Base-by-base conservation (phyloP, 2,888 invertebrate genomes). In the Pyrrhosoma nymphula region DNA sequence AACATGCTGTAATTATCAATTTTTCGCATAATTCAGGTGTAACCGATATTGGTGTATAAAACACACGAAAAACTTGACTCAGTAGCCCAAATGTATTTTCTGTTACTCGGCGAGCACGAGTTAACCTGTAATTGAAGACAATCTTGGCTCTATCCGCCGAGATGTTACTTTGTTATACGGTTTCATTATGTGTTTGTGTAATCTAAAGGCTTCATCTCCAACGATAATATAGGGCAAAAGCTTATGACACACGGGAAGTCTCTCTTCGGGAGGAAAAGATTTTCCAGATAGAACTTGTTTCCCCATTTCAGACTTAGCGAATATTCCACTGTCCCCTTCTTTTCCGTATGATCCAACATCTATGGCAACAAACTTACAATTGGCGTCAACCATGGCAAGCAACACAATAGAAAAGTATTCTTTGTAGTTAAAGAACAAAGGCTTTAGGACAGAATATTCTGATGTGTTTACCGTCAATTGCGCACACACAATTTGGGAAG, bases 251-350 rank as follows among this genome's bases (percentile, higher is more conserved):
- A 56, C 88, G 39, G 88, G 39, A 88, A 88, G 88, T 88, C 75
- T 75, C 10, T 75, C 75, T 12, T 75, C 75, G 6, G n/a, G 75
- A 10, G 75, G 75, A 18, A 75, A 88, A 35, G 39, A 56, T 88
- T 88, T 88, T 88, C 39, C 88, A 30, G 88, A 88, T 35, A 88
- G 88, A 30, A 88, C 88, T 88, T 88, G 20, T 88, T 88, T 89
- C n/a, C 89, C 89, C 55, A 89, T 89, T 1, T 47, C 55, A 18
- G 89, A 89, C 26, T 89, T 89, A 30, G 10, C 47, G 39, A 89
- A 47, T 18, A 47, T 89, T 89, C 89, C 55, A 89, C 89, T 89
- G 55, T 89, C 89, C 55, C 89, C 55, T 47, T 89, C 89, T 47
- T 55, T 89, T 89, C 89, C 89, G 26, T 89, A 55, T 47, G 89